Percentiles rank a stretch among this genome's conserved stretches.
phyloP scores from a whole-genome alignment of 92 coral and sea anemone species.

The Isaurus tuberculatus region DNA sequence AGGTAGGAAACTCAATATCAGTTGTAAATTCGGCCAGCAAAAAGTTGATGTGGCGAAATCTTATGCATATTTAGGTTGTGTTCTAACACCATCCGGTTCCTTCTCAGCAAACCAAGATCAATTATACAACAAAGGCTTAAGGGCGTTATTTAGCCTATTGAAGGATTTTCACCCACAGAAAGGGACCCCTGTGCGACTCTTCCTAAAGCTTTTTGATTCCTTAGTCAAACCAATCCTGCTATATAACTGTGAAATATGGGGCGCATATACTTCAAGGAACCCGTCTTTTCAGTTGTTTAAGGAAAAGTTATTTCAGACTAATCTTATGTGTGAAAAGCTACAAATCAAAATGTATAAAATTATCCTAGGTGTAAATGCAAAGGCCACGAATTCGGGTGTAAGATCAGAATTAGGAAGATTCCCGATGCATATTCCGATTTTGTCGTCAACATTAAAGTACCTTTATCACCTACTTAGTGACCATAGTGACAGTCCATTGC shows the following conservation, averaged over 20 bases:
- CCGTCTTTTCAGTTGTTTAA: constrained; percentile 17
- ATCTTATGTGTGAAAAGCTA: constrained; percentile 23
- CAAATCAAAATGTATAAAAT: constrained; percentile 34
- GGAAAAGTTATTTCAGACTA: constrained; percentile 9
- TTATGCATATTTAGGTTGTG: neutral
- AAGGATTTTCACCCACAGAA: neutral
- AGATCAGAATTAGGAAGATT: constrained; percentile 48
- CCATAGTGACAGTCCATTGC: no score
- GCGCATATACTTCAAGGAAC: neutral
- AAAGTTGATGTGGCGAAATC: neutral
- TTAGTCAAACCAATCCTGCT: neutral
- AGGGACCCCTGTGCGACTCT: neutral
- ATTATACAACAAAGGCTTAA: no score
- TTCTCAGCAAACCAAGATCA: neutral
- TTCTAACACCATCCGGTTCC: neutral
- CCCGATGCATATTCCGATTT: constrained; percentile 5
- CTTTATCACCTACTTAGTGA: no score
- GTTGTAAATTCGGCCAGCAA: neutral
- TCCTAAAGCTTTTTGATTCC: neutral
- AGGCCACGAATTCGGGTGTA: no score
- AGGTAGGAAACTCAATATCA: no score
- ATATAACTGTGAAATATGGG: neutral
- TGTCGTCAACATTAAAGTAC: neutral
- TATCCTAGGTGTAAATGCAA: constrained; percentile 39
- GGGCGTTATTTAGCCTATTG: neutral